These are phyloP conservation scores for Periophthalmodon schlosseri DNA, from an alignment of 2,113 vertebrate genomes.

Conservation along the genomic window DNA sequence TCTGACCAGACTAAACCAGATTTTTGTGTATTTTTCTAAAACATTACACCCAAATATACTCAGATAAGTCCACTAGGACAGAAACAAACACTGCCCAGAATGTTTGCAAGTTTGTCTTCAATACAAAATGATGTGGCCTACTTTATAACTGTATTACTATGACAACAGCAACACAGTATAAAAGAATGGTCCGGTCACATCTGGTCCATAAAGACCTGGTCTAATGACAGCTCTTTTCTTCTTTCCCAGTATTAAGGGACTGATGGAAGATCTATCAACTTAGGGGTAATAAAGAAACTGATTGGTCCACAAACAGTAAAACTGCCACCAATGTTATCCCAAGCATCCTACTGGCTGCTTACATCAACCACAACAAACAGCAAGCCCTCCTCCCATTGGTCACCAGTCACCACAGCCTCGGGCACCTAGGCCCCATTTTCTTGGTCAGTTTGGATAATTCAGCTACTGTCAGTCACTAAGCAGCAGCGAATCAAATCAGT, in stretches of 20 bases:
- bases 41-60: constrained; percentile 3
- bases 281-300: constrained; percentile 47
- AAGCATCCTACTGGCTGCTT: constrained; percentile 46
- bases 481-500: constrained; percentile 62
- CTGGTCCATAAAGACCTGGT: constrained; percentile 38
- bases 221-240: constrained; percentile 30
- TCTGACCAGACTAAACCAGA: constrained; percentile 38
- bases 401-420: constrained; percentile 53
- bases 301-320: constrained; percentile 63
- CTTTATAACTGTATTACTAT: constrained; percentile 12
- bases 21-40: constrained; percentile 9
- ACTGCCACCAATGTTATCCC: constrained; percentile 23
- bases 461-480: constrained; percentile 64
- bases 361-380: constrained; percentile 47
- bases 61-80: constrained; percentile 1
- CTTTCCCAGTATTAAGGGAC: background rate
- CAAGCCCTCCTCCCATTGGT: constrained; percentile 59
- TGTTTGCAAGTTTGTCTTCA: constrained; percentile 8
- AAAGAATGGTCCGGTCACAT: constrained; percentile 21
- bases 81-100: constrained; percentile 3
- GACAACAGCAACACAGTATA: constrained; percentile 23
- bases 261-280: constrained; percentile 33
- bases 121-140: constrained; percentile 9
- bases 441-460: constrained; percentile 58
- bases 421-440: constrained; percentile 47